phyloP scores from a whole-genome alignment of 2,113 vertebrate species.

The Noturus placidus region DNA sequence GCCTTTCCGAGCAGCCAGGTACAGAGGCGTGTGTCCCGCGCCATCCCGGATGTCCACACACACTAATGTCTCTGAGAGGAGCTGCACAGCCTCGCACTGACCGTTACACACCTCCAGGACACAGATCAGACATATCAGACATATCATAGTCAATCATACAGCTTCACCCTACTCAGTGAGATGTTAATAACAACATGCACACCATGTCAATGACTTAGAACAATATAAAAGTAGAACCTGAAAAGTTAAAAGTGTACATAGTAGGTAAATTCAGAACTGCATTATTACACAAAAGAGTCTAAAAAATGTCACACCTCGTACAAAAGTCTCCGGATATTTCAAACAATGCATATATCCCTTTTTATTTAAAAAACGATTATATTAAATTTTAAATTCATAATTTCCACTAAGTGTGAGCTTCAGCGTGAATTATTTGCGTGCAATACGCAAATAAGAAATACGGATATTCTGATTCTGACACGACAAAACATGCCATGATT shows the following conservation, averaged over 20 bases:
- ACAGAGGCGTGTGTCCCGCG: slow-evolving; percentile 85
- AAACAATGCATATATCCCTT: too few species aligned
- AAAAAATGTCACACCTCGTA: background rate
- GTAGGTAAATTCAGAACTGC: too few species aligned
- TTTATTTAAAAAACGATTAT: too few species aligned
- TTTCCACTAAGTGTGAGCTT: too few species aligned
- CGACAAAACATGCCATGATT: too few species aligned
- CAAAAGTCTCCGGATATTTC: too few species aligned
- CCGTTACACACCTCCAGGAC: slow-evolving; percentile 85
- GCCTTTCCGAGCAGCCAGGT: slow-evolving; percentile 86
- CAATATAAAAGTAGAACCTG: background rate
- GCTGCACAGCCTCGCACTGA: slow-evolving; percentile 90
- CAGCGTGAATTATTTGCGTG: too few species aligned
- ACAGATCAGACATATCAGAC: background rate
- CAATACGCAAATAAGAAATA: too few species aligned
- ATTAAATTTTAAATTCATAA: too few species aligned
- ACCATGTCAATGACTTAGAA: too few species aligned
- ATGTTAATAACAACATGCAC: background rate
- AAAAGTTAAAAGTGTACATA: too few species aligned
- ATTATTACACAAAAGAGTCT: background rate
- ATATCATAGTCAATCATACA: background rate
- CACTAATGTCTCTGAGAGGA: slow-evolving; percentile 91
- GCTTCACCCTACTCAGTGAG: background rate
- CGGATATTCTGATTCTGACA: too few species aligned
- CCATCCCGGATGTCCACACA: slow-evolving; percentile 89